These are phyloP conservation scores for Colostygia pectinataria DNA, from an alignment of 2,888 invertebrate species.

Conservation along the genomic window DNA sequence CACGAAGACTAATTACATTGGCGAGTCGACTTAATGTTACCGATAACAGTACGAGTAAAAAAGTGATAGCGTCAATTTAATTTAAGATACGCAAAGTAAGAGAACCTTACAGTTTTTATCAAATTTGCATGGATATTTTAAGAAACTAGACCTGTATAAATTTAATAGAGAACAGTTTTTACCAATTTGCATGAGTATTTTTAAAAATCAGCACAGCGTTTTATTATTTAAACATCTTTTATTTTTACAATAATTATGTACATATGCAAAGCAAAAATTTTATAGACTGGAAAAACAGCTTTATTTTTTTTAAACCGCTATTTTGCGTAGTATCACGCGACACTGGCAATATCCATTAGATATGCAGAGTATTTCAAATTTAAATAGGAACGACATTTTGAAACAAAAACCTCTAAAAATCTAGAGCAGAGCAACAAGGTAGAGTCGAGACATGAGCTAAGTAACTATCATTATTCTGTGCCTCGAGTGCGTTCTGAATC, in stretches of 20 bases:
- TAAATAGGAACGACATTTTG: slow-evolving; percentile 15
- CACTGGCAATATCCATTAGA: slow-evolving; percentile 14
- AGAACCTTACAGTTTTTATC: neutral
- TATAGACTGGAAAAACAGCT: slow-evolving; percentile 10
- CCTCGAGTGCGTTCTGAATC: slow-evolving; percentile 38
- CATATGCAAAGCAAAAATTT: slow-evolving; percentile 11
- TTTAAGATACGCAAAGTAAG: slow-evolving; percentile 13
- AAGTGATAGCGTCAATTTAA: slow-evolving; percentile 33
- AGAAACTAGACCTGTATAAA: neutral
- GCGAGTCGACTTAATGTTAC: slow-evolving; percentile 46
- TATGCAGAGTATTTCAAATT: slow-evolving; percentile 18
- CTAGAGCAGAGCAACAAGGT: slow-evolving; percentile 30
- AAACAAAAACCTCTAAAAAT: slow-evolving; percentile 18
- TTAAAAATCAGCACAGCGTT: too few species aligned
- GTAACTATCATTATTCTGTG: slow-evolving; percentile 10
- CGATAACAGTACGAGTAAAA: slow-evolving; percentile 41
- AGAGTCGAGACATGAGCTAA: slow-evolving; percentile 24
- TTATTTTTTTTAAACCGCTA: slow-evolving; percentile 8
- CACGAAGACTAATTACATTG: slow-evolving; percentile 61
- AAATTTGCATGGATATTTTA: neutral
- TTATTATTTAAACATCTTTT: too few species aligned
- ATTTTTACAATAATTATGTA: neutral
- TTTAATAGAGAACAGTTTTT: too few species aligned
- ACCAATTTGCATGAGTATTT: too few species aligned
- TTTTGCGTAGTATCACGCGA: slow-evolving; percentile 19